Conservation (phyloP, 2,113 vertebrate genomes). For the Xerus inauris region DNA sequence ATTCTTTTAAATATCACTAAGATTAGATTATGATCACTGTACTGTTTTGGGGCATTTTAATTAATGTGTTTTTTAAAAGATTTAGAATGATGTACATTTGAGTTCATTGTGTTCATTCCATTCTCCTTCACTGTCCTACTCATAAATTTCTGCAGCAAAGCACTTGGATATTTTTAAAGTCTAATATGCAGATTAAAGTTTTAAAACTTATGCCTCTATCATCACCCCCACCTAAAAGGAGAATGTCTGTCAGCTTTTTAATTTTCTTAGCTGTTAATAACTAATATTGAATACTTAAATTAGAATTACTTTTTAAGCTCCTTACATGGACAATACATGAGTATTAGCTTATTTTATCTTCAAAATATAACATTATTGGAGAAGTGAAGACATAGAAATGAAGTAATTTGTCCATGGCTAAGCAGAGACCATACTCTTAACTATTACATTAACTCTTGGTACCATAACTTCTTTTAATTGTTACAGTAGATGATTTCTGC, state of each 20-base stretch:
- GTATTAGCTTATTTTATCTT: conserved; percentile 49
- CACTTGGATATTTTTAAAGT: not conserved
- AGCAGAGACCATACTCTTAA: not conserved
- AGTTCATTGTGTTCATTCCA: not conserved
- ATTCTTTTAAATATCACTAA: not conserved
- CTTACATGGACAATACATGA: not conserved
- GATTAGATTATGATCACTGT: not conserved
- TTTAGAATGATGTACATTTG: not conserved
- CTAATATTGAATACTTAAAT: not conserved
- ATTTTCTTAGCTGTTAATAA: conserved; percentile 1
- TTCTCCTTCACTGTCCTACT: not conserved
- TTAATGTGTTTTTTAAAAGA: not conserved
- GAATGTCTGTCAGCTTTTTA: conserved; percentile 4
- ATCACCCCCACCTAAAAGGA: not conserved
- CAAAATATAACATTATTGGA: not conserved
- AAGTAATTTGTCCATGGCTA: not conserved
- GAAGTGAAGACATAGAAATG: not conserved
- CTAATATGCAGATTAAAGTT: not conserved
- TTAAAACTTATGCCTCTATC: not conserved
- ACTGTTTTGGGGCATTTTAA: conserved; percentile 5
- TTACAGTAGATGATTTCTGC: not conserved
- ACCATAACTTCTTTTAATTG: not conserved
- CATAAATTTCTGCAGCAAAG: not conserved
- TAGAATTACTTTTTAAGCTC: conserved; percentile 3
- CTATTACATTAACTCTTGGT: not conserved